These are phyloP conservation scores for Myotis yumanensis DNA, from an alignment of 2,113 vertebrate species.

Conservation along the genomic window DNA sequence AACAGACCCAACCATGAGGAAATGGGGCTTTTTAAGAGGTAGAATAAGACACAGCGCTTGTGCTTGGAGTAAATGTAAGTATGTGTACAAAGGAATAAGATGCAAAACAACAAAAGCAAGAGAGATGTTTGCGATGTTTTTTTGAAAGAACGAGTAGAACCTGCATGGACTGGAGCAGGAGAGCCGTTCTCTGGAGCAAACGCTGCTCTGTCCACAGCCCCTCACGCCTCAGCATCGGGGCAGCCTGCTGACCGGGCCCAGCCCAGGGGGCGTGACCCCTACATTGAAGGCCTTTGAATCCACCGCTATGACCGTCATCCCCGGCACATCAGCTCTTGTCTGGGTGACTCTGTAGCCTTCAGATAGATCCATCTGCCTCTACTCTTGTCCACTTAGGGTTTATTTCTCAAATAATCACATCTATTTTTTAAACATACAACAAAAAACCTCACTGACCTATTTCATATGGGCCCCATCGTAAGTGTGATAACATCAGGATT, in stretches of 20 bases:
- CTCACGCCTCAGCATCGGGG: rapidly evolving
- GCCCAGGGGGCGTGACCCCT: rapidly evolving
- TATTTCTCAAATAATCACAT: not conserved
- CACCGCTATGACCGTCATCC: rapidly evolving
- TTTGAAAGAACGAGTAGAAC: not conserved
- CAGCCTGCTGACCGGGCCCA: rapidly evolving
- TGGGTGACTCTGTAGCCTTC: no score
- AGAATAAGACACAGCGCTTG: not conserved
- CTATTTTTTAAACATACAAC: not conserved
- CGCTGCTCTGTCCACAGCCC: rapidly evolving
- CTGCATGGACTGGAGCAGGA: not conserved
- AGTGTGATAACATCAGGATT: not conserved
- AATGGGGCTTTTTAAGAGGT: not conserved
- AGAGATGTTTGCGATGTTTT: not conserved
- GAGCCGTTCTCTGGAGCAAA: rapidly evolving
- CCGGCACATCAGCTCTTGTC: no score
- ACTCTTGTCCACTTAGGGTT: not conserved
- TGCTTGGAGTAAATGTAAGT: rapidly evolving
- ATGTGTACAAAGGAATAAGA: not conserved
- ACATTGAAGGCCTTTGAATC: rapidly evolving
- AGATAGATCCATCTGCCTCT: rapidly evolving
- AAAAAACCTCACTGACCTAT: not conserved
- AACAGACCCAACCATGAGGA: not conserved
- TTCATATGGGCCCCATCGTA: not conserved
- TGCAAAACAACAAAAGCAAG: not conserved